Base-by-base conservation (phyloP, 2,797 vertebrate genomes). In the Xerus rutilus region DNA sequence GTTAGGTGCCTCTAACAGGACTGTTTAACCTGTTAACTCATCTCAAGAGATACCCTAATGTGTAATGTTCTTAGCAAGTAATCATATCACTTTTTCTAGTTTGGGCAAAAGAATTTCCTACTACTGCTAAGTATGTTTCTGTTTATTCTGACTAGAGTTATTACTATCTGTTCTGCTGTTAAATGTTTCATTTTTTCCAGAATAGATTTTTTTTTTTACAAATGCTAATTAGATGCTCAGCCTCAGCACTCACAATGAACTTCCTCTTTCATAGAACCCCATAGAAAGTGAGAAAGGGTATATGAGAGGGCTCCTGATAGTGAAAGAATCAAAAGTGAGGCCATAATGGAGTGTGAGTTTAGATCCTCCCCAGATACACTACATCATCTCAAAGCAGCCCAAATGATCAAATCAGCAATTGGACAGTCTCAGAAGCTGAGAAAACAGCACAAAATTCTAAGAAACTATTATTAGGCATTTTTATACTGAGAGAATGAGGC, bases 401-500 rank as follows among this genome's bases (percentile, higher is more conserved):
- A 94, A 85, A 86, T 83, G 30, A 86, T 39, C 64, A 14, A 35
- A 91, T 87, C 15, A 73, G 54, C 28, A 81, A 73, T 8, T 43
- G 11, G 21, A 72, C 30, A 91, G 74, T 69, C 20, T 47, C 90
- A 89, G 59, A 52, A 92, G 81, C n/a, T 87, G 76, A 93, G 35
- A 32, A 95, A 89, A 93, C 35, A 95, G 76, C 21, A 94, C 21
- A 86, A 49, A 83, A 54, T n/a, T 96, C 84, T 89, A 93, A 86
- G 70, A 96, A 73, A 86, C 65, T 73, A 91, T 87, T 93, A 86
- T 83, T 67, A 93, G 47, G 32, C 15, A 83, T 65, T 95, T 96
- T 95, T 82, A 84, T 6, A 79, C n/a, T 78, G 15, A 83, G 45
- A 79, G 67, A 92, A 23, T 82, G n/a, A 89, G 7, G 52, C 10